Percentiles rank a stretch among this genome's conserved stretches.
phyloP scores from a whole-genome alignment of 2,113 vertebrate species.

The Brienomyrus longianalis region DNA sequence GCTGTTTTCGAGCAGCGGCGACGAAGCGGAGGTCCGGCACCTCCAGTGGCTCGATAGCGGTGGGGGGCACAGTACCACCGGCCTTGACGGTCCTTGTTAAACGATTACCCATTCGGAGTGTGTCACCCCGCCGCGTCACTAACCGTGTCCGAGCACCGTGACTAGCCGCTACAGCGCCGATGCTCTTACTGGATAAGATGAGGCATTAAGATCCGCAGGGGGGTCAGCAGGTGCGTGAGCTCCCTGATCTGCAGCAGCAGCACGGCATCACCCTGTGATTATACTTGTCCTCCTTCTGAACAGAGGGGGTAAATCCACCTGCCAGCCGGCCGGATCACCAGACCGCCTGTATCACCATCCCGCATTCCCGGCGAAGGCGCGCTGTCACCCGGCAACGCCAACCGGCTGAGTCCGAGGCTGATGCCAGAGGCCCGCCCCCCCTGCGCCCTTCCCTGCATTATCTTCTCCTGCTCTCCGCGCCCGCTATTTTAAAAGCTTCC shows the following conservation, averaged over 20 bases:
- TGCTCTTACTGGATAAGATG: not conserved
- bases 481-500: not conserved
- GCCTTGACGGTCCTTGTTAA: not conserved
- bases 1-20: not conserved
- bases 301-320: not conserved
- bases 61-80: not conserved
- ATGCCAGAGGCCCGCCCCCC: conserved; percentile 33
- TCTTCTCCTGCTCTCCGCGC: not conserved
- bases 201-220: not conserved
- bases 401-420: conserved; percentile 50
- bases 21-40: not conserved
- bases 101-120: not conserved
- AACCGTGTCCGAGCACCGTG: not conserved
- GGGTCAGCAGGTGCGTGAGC: not conserved
- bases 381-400: conserved; percentile 55
- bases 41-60: not conserved
- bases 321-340: not conserved
- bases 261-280: not conserved
- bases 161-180: not conserved
- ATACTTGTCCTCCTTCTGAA: not conserved
- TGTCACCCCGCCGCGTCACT: not conserved
- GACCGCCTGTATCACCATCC: not conserved
- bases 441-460: conserved; percentile 28
- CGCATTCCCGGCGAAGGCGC: conserved; percentile 42
- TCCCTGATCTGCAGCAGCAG: not conserved